Base-by-base conservation (phyloP, 2,113 vertebrate genomes). In the Rhinoptilus africanus region DNA sequence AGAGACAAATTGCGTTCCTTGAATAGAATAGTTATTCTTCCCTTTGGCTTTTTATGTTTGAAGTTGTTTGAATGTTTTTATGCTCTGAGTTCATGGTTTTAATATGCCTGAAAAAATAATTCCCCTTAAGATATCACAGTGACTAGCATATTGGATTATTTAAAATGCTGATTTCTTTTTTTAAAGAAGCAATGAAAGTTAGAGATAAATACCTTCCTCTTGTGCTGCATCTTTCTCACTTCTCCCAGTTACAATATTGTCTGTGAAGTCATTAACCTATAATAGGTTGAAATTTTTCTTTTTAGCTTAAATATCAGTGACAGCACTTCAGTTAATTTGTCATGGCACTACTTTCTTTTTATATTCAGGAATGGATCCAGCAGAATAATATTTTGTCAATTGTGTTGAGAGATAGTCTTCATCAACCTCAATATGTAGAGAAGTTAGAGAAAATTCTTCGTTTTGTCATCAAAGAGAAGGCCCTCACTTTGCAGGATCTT, bases 401-500 rank as follows among this genome's bases (percentile, higher is more conserved):
- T 94, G 99, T 99, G 76, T 98, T 99, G 95, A 98, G 99, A 85
- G 99, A 99, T 97, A 99, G 99, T 97, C 99, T 99, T 97, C 99
- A 99, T 98, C 99, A 99, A 94, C 99, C 99, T 26, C 99, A 99
- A n/a, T 99, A 99, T 85, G 99, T 99, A 48, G 99, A 99, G 97
- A 99, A 99, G 92, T 98, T 99, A 89, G 99, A 99, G 98, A 99
- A 99, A 97, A 99, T 99, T 96, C 99, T 99, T 94, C 99, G 99
- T 85, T 99, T 99, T 91, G 99, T 99, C 93, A 99, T 99, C 97
- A 99, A 99, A 98, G 99, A 99, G 96, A 99, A 99, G 96, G 99
- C 99, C 67, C 98, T 99, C 89, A 99, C 99, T 72, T 98, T 99
- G 95, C 99, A 99, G 96, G 99, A 99, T 97, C 98, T 99, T 96